Conservation (phyloP, 2,797 vertebrate species). For the Potorous gilbertii region DNA sequence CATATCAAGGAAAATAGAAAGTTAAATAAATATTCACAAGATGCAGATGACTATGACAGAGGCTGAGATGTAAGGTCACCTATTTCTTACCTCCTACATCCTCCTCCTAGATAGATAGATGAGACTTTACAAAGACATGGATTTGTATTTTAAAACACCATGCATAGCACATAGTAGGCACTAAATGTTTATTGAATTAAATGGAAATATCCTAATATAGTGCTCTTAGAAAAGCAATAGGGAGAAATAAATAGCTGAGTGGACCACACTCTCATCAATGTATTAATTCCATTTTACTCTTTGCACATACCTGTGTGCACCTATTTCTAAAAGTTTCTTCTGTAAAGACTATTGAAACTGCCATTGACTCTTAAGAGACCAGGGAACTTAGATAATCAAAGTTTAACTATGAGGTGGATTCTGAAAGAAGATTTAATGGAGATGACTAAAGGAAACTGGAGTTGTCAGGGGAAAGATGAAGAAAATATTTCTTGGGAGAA, state of each 20-base stretch:
- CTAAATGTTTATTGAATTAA: not conserved
- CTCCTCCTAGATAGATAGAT: not conserved
- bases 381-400: not conserved
- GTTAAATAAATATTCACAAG: not conserved
- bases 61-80: not conserved
- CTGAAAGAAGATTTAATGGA: not conserved
- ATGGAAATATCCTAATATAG: not conserved
- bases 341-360: not conserved
- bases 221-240: not conserved
- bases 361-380: not conserved
- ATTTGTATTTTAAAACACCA: not conserved
- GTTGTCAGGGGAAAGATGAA: not conserved
- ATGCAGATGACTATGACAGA: not conserved
- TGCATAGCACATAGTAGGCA: not conserved
- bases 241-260: not conserved
- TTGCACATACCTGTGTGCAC: not conserved
- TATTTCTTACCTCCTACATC: not conserved
- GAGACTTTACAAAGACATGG: not conserved
- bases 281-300: not conserved
- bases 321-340: not conserved
- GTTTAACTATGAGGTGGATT: not conserved
- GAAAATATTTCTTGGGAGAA: not conserved
- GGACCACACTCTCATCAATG: not conserved
- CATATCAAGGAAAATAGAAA: not conserved
- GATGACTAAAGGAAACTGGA: not conserved